Conservation (phyloP, 2,888 invertebrate genomes). For the Dromius quadrimaculatus region DNA sequence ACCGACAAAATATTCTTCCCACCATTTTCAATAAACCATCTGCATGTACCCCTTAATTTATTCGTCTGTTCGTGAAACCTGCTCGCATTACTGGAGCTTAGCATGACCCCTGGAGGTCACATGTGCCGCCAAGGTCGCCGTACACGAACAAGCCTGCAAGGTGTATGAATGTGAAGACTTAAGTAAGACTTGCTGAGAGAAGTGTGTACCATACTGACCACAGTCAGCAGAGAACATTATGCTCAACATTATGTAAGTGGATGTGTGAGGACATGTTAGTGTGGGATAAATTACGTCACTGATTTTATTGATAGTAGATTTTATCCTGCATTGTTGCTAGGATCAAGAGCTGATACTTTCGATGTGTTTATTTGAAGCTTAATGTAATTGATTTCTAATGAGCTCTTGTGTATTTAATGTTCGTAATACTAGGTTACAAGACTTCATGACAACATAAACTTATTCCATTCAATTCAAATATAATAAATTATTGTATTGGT, state of each 20-base stretch:
- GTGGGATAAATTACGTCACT: background rate
- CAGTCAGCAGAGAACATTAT: background rate
- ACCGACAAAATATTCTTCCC: constrained; percentile 7
- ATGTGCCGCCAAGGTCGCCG: background rate
- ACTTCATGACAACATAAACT: too few species aligned
- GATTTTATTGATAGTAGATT: constrained; percentile 5
- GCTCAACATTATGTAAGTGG: background rate
- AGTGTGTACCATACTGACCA: constrained; percentile 1
- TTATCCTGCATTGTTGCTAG: background rate
- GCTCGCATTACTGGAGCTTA: constrained; percentile 1
- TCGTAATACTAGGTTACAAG: too few species aligned
- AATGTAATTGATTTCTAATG: too few species aligned
- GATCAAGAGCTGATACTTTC: too few species aligned
- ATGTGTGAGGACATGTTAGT: background rate
- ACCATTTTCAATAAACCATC: constrained; percentile 13
- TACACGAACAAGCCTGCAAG: background rate
- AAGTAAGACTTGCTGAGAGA: too few species aligned
- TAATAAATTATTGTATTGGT: too few species aligned
- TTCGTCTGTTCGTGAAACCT: constrained; percentile 2
- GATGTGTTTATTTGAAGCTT: too few species aligned
- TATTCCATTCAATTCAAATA: too few species aligned
- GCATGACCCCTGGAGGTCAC: background rate
- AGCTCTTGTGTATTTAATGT: too few species aligned
- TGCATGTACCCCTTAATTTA: constrained; percentile 32
- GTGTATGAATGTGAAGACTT: too few species aligned